A percentile compares a stretch with the other conserved stretches of the same genome.
Conservation (phyloP, 2,113 vertebrate genomes). For the Naja naja region DNA sequence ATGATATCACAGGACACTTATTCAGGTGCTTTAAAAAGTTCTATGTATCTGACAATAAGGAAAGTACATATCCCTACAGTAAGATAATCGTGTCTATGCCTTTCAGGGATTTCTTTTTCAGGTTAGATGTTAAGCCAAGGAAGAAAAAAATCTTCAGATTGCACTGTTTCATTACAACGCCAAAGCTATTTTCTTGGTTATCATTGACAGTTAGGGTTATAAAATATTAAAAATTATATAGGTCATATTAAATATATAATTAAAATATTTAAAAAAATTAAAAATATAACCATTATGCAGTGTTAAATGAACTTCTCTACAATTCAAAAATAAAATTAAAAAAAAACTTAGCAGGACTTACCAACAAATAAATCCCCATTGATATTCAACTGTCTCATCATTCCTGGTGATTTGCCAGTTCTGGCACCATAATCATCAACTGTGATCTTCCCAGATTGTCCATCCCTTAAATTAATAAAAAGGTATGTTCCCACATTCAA, state of each 20-base stretch:
- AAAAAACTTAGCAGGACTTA: slow-evolving; percentile 60
- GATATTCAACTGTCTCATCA: slow-evolving; percentile 95
- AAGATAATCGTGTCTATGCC: background rate
- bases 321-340: background rate
- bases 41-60: background rate
- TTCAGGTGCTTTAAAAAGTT: background rate
- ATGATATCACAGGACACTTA: background rate
- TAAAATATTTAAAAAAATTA: background rate
- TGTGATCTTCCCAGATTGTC: slow-evolving; percentile 89
- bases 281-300: background rate
- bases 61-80: background rate
- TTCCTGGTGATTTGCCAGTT: slow-evolving; percentile 86
- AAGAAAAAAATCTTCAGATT: background rate
- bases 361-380: slow-evolving; percentile 89
- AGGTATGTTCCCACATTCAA: background rate
- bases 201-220: background rate
- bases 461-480: slow-evolving; percentile 76
- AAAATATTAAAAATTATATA: background rate
- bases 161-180: background rate
- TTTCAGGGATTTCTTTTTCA: background rate
- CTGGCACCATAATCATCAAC: slow-evolving; percentile 93
- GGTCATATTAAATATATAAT: background rate
- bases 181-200: background rate
- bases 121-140: background rate
- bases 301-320: background rate